Evolutionary conservation across 2,113 vertebrate species (phyloP).

Genomic region (Globicephala melas): DNA sequence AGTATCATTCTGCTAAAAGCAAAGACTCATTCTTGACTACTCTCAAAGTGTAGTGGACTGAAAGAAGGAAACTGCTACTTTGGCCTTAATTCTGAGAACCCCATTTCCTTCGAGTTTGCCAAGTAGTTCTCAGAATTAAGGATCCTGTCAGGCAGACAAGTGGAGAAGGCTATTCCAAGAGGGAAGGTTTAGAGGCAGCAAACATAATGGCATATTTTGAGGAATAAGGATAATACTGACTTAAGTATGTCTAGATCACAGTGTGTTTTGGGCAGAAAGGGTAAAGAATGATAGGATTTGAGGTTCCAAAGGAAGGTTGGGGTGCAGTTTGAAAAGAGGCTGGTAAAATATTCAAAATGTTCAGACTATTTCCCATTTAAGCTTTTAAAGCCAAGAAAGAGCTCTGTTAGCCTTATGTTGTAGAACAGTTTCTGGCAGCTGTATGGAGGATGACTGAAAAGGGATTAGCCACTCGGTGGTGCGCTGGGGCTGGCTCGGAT

Average conservation of each 20-base stretch:
- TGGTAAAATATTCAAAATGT: slow-evolving; percentile 12
- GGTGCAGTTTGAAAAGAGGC: neutral
- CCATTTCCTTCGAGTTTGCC: slow-evolving; percentile 9
- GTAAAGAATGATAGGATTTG: neutral
- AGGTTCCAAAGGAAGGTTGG: neutral
- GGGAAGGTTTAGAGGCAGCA: neutral
- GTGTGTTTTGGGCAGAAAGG: neutral
- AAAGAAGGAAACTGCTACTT: neutral
- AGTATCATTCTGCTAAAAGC: neutral
- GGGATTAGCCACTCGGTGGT: neutral
- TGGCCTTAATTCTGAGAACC: neutral
- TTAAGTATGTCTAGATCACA: neutral
- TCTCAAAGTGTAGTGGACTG: neutral
- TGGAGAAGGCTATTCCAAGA: neutral
- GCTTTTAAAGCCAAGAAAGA: neutral
- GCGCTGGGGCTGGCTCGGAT: neutral
- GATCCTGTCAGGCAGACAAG: neutral
- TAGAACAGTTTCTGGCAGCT: neutral
- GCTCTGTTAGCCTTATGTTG: neutral
- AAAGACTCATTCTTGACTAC: neutral
- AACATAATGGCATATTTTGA: neutral
- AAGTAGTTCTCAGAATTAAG: slow-evolving; percentile 10
- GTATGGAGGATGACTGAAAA: neutral
- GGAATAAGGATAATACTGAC: neutral
- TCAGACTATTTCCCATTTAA: neutral